Conservation (phyloP, 2,113 vertebrate species). For the Pseudorectes ferrugineus region DNA sequence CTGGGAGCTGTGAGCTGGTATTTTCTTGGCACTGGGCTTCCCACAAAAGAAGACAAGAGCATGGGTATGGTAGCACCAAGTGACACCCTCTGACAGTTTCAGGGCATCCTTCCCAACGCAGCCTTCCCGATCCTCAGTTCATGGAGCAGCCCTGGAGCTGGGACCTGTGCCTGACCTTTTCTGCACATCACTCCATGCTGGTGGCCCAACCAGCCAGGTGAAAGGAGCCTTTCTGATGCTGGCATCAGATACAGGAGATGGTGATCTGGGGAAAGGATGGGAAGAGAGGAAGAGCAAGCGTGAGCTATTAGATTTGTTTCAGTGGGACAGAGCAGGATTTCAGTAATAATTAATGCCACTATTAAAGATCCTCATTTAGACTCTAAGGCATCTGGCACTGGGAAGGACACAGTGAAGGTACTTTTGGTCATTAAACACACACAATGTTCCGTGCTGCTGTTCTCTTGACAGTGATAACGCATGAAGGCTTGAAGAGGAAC, state of each 20-base stretch:
- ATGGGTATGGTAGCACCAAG: neutral
- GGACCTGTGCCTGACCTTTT: neutral
- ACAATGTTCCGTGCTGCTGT: neutral
- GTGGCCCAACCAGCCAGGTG: fast-evolving
- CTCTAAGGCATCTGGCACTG: neutral
- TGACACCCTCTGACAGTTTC: neutral
- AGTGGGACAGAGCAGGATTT: neutral
- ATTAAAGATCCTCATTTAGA: neutral
- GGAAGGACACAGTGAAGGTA: neutral
- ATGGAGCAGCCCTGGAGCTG: neutral
- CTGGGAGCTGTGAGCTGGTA: neutral
- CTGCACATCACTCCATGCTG: neutral
- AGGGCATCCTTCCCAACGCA: neutral
- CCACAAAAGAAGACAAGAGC: fast-evolving
- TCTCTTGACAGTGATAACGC: neutral
- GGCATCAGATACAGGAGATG: neutral
- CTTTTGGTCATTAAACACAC: neutral
- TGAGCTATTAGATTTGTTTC: neutral
- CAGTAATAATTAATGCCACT: neutral
- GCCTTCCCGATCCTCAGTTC: neutral
- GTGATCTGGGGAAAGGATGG: neutral
- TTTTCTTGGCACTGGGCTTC: neutral
- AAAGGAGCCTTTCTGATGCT: neutral
- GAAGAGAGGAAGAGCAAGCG: neutral
- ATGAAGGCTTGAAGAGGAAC: neutral